Percentiles rank a stretch among this genome's conserved stretches.
Conservation (phyloP, 2,888 invertebrate genomes). For the Peribatodes rhomboidaria region DNA sequence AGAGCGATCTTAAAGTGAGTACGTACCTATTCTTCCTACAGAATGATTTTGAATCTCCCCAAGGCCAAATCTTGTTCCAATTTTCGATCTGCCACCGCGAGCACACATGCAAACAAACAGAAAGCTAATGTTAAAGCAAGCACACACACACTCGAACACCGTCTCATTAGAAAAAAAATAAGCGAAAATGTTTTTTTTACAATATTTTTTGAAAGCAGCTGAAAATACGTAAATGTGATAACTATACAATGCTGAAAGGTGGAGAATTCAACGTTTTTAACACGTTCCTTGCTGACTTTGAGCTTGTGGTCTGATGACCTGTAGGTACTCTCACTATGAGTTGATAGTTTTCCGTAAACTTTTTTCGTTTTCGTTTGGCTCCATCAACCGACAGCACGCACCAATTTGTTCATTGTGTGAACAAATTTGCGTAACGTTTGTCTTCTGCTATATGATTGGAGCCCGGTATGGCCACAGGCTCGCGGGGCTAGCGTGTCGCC, state of each 20-base stretch:
- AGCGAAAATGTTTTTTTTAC: neutral
- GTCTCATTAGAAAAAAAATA: constrained; percentile 10
- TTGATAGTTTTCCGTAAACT: no score
- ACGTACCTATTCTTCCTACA: constrained; percentile 87
- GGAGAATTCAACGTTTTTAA: neutral
- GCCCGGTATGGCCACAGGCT: no score
- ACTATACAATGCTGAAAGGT: neutral
- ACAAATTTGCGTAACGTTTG: no score
- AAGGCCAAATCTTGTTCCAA: constrained; percentile 88
- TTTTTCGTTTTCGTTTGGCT: no score
- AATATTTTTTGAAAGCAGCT: neutral
- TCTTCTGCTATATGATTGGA: no score
- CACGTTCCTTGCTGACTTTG: no score
- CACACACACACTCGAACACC: constrained; percentile 51
- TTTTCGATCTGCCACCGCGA: constrained; percentile 86
- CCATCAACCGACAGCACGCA: no score
- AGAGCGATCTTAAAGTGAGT: no score
- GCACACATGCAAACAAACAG: constrained; percentile 79
- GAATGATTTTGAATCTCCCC: constrained; percentile 81
- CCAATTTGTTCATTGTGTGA: no score
- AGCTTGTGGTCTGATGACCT: no score
- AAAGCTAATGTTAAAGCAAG: constrained; percentile 50
- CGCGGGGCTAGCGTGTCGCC: no score
- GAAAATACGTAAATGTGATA: neutral
- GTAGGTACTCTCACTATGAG: no score